phyloP scores from a whole-genome alignment of 2,797 vertebrate species.

The Capromys pilorides region DNA sequence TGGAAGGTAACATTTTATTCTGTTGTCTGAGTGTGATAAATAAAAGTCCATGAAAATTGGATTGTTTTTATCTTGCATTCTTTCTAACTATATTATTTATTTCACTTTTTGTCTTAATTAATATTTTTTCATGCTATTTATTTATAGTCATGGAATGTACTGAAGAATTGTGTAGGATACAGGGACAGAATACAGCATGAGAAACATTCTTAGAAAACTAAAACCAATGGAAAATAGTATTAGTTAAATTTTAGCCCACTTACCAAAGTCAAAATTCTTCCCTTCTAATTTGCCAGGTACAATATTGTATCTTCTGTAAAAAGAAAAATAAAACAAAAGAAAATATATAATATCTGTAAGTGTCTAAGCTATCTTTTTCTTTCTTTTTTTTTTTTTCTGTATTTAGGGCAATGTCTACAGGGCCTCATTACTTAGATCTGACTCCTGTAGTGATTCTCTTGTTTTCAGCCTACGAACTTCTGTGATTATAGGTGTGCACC shows the following conservation, averaged over 20 bases:
- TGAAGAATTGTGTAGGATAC: neutral
- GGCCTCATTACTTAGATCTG: too few relatives aligned
- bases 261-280: conserved; percentile 21
- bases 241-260: conserved; percentile 11
- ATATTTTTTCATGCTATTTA: neutral
- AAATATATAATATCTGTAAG: neutral
- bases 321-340: neutral
- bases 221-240: neutral
- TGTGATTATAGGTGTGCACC: too few relatives aligned
- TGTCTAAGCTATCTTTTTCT: neutral
- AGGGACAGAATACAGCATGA: conserved; percentile 44
- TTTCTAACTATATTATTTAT: conserved; percentile 36
- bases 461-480: too few relatives aligned
- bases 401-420: too few relatives aligned
- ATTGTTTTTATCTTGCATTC: conserved; percentile 26
- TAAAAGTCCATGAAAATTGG: conserved; percentile 70
- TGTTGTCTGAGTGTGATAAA: conserved; percentile 64
- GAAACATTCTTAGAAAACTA: conserved; percentile 21
- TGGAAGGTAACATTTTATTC: neutral
- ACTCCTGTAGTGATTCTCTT: too few relatives aligned
- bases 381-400: too few relatives aligned
- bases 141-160: neutral
- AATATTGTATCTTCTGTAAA: neutral
- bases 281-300: neutral
- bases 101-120: conserved; percentile 49